Evolutionary conservation across 2,113 vertebrate genomes (phyloP).

Genomic region (Ranitomeya imitator): DNA sequence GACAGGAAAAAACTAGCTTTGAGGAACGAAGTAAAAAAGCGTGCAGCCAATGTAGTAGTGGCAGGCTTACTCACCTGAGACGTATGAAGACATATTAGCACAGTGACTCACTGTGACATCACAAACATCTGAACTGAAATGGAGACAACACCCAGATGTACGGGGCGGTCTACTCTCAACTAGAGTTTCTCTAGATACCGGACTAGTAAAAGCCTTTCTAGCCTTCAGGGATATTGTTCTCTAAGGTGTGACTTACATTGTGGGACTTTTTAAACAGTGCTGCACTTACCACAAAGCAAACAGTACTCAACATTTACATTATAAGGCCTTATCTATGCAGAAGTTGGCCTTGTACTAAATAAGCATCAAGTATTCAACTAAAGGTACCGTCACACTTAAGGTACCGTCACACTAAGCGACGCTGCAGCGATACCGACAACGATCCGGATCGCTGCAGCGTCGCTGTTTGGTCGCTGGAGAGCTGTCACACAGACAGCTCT

Average conservation of each 20-base stretch:
- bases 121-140: conserved; percentile 1
- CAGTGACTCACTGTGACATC: conserved; percentile 2
- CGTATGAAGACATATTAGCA: neutral
- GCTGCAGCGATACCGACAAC: no score
- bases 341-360: neutral
- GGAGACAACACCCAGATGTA: neutral
- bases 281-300: neutral
- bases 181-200: neutral
- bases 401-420: no score
- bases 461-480: no score
- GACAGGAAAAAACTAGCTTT: neutral
- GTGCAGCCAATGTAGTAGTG: neutral
- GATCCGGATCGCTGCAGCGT: no score
- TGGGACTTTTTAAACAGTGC: neutral
- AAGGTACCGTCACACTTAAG: no score
- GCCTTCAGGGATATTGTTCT: neutral
- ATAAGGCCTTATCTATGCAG: neutral
- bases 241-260: neutral
- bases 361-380: no score
- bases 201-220: neutral
- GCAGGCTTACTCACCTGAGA: neutral
- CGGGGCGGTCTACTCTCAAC: neutral
- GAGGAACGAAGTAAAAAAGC: neutral
- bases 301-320: neutral
- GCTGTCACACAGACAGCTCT: no score